Evolutionary conservation across 53 echinoderm and acorn worm genomes (phyloP), one percentile per base, ranked within the genome.

Genomic region (Henricia sp.): DNA sequence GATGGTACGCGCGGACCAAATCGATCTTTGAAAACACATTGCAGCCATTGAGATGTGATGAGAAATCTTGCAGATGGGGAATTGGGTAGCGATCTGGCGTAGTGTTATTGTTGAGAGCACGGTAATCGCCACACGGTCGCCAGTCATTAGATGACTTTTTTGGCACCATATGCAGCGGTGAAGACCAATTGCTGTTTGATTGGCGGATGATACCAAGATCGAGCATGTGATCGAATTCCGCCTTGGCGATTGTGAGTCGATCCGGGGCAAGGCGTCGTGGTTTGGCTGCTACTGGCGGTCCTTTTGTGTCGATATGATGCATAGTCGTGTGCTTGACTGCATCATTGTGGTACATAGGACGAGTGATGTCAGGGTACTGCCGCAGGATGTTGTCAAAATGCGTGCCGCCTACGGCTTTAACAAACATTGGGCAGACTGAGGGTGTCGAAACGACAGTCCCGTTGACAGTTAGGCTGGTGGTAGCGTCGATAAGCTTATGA

Each of bases 131-230:
- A 34, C 84, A 83, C 0, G 84, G n/a, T 69, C 71, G 85, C 85
- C 85, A 84, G 42, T 84, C 85, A 2, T 72, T 59, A 2, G 71
- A 16, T 25, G 71, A 29, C 46, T 75, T 75, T 26, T 70, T 82
- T 1, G 88, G 58, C 14, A 88, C 63, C 82, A 88, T 88, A 41
- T 88, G 83, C 1, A 71, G 54, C 12, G 83, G 83, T 12, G 88
- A 71, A 13, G 71, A 41, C 60, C 82, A 88, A 2, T 30, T 29
- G 35, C 72, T 88, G 29, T 27, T 46, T 10, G 88, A 72, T n/a
- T 72, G 37, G 0, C 83, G 20, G 35, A 83, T 20, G 16, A 88
- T 83, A 1, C 64, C 83, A 3, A 88, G n/a, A n/a, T n/a, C n/a
- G n/a, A n/a, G n/a, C n/a, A n/a, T n/a, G n/a, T n/a, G n/a, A 42